Conservation (phyloP, 2,888 invertebrate genomes). For the Hypomecis atomaria region DNA sequence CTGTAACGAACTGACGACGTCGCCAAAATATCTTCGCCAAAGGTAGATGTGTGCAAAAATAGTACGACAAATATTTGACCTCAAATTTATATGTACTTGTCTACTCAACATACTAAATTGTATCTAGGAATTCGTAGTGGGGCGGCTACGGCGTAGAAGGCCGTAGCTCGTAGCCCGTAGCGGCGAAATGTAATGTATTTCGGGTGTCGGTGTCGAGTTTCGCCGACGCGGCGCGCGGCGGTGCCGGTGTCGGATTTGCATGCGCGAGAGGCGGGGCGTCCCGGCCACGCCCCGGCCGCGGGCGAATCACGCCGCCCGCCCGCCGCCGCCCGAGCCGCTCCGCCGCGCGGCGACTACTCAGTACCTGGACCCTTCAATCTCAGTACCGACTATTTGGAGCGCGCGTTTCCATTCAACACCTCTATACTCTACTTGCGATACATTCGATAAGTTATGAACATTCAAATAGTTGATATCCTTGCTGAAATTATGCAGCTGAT, state of each 20-base stretch:
- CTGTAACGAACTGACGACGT: too few relatives aligned
- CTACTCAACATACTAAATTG: not conserved
- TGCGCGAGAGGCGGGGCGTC: slow-evolving; percentile 2
- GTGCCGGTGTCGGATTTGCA: slow-evolving; percentile 32
- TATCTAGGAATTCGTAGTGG: slow-evolving; percentile 21
- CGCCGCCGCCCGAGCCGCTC: not conserved
- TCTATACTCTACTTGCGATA: too few relatives aligned
- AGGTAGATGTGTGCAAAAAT: too few relatives aligned
- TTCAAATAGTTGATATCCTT: too few relatives aligned
- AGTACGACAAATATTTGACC: too few relatives aligned
- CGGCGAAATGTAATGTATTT: slow-evolving; percentile 19
- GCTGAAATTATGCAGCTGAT: too few relatives aligned
- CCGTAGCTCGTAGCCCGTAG: slow-evolving; percentile 16
- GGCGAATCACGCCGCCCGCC: not conserved
- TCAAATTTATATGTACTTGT: not conserved
- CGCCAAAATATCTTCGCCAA: too few relatives aligned
- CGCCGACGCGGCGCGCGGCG: slow-evolving; percentile 8
- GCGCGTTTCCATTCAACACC: too few relatives aligned
- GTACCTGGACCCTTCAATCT: not conserved
- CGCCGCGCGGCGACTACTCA: not conserved
- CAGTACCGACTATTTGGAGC: too few relatives aligned
- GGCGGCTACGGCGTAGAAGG: slow-evolving; percentile 20
- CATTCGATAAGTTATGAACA: too few relatives aligned
- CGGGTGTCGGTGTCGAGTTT: slow-evolving; percentile 41
- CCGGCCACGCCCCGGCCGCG: not conserved